These are phyloP conservation scores for Boloria euphrosyne DNA, from an alignment of 2,888 invertebrate genomes.

Conservation along the genomic window DNA sequence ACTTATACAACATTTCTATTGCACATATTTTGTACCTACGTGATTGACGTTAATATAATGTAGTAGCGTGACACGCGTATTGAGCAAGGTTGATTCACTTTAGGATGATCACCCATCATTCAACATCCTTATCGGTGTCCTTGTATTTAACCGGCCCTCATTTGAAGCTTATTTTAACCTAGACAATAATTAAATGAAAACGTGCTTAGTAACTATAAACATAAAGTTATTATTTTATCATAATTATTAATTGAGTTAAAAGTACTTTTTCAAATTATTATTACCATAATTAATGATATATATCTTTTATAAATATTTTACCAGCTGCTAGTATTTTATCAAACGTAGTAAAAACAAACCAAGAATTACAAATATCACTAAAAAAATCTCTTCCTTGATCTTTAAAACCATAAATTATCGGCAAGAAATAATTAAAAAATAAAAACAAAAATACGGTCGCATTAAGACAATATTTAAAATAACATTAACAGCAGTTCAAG, in stretches of 20 bases:
- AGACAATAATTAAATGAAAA: neutral
- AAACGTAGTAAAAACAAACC: too few relatives aligned
- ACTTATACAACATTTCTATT: constrained; percentile 31
- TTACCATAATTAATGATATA: too few relatives aligned
- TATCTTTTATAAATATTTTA: too few relatives aligned
- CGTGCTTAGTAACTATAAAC: neutral
- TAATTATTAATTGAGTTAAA: neutral
- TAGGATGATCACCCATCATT: constrained; percentile 20
- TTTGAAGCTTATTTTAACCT: neutral
- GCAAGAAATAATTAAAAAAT: neutral
- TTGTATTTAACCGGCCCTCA: constrained; percentile 35
- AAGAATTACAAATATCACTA: too few relatives aligned
- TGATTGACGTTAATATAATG: constrained; percentile 44
- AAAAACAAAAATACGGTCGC: neutral
- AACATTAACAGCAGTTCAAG: constrained; percentile 23
- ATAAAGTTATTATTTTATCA: neutral
- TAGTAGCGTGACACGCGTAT: constrained; percentile 47
- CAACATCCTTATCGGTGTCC: constrained; percentile 38
- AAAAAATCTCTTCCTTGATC: too few relatives aligned
- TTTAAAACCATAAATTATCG: neutral
- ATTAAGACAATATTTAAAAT: constrained; percentile 11
- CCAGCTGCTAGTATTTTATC: too few relatives aligned
- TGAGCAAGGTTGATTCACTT: constrained; percentile 50
- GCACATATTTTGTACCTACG: constrained; percentile 47
- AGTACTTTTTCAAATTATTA: too few relatives aligned